These are phyloP conservation scores for Sylvia borin DNA, from an alignment of 2,797 vertebrate species.

Conservation along the genomic window DNA sequence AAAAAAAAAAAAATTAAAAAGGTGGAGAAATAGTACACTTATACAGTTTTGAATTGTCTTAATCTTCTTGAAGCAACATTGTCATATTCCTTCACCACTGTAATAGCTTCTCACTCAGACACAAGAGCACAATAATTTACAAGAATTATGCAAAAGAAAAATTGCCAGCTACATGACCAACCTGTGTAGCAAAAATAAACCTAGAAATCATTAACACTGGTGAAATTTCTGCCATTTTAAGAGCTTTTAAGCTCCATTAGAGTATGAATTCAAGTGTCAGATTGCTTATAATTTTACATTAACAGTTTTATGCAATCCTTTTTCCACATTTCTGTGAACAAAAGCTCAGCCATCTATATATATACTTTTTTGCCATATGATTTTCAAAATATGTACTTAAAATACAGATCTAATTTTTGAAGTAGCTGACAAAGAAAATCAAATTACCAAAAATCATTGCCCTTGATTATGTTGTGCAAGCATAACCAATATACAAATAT, in stretches of 20 bases:
- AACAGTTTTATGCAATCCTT: conserved; percentile 32
- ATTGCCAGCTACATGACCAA: conserved; percentile 47
- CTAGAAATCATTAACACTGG: conserved; percentile 48
- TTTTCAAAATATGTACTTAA: not conserved
- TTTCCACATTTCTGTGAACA: not conserved
- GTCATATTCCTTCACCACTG: conserved; percentile 9
- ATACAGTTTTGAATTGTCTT: not conserved
- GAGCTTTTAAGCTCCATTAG: conserved; percentile 72
- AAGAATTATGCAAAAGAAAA: conserved; percentile 45
- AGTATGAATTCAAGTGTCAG: conserved; percentile 52
- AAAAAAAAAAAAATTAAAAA: not conserved
- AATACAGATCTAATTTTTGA: not conserved
- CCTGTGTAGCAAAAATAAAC: conserved; percentile 53
- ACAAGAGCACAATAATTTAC: conserved; percentile 50
- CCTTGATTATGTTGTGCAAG: not conserved
- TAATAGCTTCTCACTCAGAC: conserved; percentile 49
- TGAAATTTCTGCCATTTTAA: conserved; percentile 60
- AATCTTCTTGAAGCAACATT: conserved; percentile 7
- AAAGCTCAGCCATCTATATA: not conserved
- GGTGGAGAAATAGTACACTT: not conserved
- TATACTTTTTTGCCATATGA: not conserved
- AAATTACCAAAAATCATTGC: not conserved
- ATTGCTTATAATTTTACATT: conserved; percentile 62
- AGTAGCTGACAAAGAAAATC: not conserved
- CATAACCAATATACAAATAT: not conserved